Evolutionary conservation across 2,113 vertebrate species (phyloP).

Genomic region (Bolborhynchus lineola): DNA sequence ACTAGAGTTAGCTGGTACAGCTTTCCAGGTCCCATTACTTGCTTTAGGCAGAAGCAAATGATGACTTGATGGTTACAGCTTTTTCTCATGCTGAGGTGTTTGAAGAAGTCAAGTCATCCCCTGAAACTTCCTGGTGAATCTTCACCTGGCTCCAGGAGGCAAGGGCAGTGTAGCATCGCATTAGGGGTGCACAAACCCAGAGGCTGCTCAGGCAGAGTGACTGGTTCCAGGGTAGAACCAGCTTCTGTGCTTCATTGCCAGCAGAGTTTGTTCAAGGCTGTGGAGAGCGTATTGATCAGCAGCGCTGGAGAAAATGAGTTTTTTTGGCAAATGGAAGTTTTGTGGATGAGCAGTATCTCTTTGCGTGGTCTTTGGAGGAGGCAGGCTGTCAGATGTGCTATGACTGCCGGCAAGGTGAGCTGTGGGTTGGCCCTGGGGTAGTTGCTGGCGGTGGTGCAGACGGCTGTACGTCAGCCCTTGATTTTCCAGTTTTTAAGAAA

Average conservation of each 20-base stretch:
- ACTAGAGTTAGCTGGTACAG: background rate
- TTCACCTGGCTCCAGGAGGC: background rate
- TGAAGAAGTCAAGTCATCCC: background rate
- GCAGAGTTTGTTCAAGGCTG: fast-evolving
- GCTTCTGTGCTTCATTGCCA: background rate
- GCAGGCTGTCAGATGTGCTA: background rate
- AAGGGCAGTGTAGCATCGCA: background rate
- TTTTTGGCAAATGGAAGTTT: background rate
- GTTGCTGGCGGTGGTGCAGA: no score
- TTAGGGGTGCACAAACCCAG: fast-evolving
- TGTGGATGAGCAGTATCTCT: background rate
- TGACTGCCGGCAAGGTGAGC: fast-evolving
- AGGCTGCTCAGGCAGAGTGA: background rate
- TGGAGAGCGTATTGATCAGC: background rate
- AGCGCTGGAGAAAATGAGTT: background rate
- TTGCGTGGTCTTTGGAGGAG: background rate
- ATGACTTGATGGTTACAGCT: background rate
- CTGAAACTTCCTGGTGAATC: background rate
- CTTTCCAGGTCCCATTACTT: background rate
- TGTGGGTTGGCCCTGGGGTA: fast-evolving
- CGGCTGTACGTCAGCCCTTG: fast-evolving
- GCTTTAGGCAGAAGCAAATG: background rate
- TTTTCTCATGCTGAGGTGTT: background rate
- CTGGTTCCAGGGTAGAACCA: background rate
- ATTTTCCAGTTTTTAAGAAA: background rate